Percentiles rank a stretch among this genome's conserved stretches.
Evolutionary conservation across 2,797 vertebrate species (phyloP).

Genomic region (Lagorchestes hirsutus): DNA sequence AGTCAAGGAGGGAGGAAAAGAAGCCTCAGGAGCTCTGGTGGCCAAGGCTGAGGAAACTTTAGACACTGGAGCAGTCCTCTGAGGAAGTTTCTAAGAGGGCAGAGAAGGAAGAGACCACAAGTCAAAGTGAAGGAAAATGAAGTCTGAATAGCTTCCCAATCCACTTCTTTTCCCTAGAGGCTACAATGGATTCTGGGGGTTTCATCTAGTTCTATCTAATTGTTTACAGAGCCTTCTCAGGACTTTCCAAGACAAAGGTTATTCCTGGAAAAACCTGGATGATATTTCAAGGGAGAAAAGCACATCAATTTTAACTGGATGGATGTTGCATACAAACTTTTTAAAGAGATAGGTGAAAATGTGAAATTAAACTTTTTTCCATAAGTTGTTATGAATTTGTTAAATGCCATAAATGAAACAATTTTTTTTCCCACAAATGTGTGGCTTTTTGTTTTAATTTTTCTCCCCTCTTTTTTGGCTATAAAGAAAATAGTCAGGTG

Average conservation of each 20-base stretch:
- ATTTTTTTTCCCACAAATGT: neutral
- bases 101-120: neutral
- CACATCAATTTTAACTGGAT: too few species aligned
- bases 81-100: neutral
- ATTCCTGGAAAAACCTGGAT: neutral
- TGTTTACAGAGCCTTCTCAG: neutral
- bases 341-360: neutral
- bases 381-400: conserved; percentile 9
- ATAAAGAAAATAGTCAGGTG: neutral
- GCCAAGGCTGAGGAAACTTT: neutral
- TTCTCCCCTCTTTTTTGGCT: neutral
- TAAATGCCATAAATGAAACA: neutral
- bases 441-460: neutral
- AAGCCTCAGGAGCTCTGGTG: neutral
- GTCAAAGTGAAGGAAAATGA: neutral
- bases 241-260: neutral
- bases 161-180: neutral
- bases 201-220: neutral
- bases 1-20: neutral
- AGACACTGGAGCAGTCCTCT: neutral
- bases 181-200: too few species aligned
- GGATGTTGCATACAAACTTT: too few species aligned
- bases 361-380: neutral
- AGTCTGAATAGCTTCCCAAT: neutral
- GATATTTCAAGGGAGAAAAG: too few species aligned